Percentiles rank a stretch among this genome's conserved stretches.
phyloP scores from a whole-genome alignment of 2,113 vertebrate species.

The Nematolebias whitei region DNA sequence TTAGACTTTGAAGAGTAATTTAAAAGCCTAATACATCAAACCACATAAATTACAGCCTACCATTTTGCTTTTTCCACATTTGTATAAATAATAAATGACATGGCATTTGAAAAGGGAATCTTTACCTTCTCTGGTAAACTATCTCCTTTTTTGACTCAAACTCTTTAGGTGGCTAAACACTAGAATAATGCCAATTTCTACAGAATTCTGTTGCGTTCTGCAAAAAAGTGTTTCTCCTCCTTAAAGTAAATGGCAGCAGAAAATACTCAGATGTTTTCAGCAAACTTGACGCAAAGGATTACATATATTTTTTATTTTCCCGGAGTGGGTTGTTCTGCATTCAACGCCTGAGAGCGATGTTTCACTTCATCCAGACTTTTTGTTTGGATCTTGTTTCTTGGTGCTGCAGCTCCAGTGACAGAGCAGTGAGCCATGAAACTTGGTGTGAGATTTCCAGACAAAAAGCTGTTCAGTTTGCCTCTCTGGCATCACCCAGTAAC shows the following conservation, averaged over 20 bases:
- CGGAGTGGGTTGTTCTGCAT: not conserved
- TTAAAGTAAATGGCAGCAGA: no score
- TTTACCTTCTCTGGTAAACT: conserved; percentile 27
- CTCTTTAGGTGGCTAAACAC: conserved; percentile 33
- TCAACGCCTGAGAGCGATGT: not conserved
- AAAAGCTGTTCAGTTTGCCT: conserved; percentile 27
- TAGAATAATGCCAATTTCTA: not conserved
- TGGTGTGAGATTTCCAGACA: conserved; percentile 24
- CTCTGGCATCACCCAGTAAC: conserved; percentile 18
- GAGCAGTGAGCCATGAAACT: conserved; percentile 48
- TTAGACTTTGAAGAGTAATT: conserved; percentile 57
- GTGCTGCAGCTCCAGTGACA: conserved; percentile 15
- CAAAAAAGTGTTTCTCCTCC: not conserved
- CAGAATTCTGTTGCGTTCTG: not conserved
- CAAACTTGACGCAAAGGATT: not conserved
- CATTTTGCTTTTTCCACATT: conserved; percentile 53
- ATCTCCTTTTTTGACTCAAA: conserved; percentile 32
- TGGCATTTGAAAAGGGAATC: conserved; percentile 63
- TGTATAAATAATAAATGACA: conserved; percentile 62
- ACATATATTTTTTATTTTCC: not conserved
- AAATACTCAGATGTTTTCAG: no score
- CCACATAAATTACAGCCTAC: conserved; percentile 42
- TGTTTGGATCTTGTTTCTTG: conserved; percentile 26
- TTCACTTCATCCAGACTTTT: conserved; percentile 2
- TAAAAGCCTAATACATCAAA: conserved; percentile 51